Base-by-base conservation (phyloP, 2,797 vertebrate genomes). In the Bucorvus abyssinicus region DNA sequence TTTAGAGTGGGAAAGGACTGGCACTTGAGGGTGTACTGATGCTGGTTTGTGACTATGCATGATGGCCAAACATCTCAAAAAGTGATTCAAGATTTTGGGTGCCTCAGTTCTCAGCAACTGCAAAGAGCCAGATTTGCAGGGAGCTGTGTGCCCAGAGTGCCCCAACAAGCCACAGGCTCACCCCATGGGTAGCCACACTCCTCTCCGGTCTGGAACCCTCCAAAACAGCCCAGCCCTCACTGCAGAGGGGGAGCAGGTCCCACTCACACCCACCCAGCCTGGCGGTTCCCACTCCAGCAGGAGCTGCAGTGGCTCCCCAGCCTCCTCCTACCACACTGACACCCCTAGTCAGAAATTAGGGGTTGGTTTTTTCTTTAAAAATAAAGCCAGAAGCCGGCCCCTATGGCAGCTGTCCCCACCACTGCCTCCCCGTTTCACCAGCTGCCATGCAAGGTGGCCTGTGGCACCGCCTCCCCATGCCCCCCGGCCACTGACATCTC, bases 401-500 rank as follows among this genome's bases (percentile, higher is more conserved):
- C 47, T 36, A 10, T 22, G 15, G 34, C 71, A 68, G 38, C 52
- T 4, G 0, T 21, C 14, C 34, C 8, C 12, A 8, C 29, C 5
- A 16, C 30, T 6, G n/a, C 21, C 10, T 15, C n/a, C n/a, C 22
- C 9, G 5, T 36, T 50, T 69, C 16, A 3, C 45, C 30, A 16
- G 45, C 1, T 65, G 19, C 32, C 50, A 14, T 30, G 21, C 34
- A 38, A 42, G 15, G 10, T 12, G 10, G 4, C 19, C 55, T 76
- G 38, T 1, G 2, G 26, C 20, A 18, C 12, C 4, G 3, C 7
- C 4, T 87, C 11, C 4, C 16, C 22, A 19, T 42, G 10, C 6
- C 2, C 15, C 47, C 16, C 0, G 0, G 36, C 29, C 40, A 70
- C 44, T 1, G 1, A 2, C 2, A 0, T 17, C 40, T 89, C 44